Evolutionary conservation across 2,113 vertebrate species (phyloP).

Genomic region (Corythaeola cristata): DNA sequence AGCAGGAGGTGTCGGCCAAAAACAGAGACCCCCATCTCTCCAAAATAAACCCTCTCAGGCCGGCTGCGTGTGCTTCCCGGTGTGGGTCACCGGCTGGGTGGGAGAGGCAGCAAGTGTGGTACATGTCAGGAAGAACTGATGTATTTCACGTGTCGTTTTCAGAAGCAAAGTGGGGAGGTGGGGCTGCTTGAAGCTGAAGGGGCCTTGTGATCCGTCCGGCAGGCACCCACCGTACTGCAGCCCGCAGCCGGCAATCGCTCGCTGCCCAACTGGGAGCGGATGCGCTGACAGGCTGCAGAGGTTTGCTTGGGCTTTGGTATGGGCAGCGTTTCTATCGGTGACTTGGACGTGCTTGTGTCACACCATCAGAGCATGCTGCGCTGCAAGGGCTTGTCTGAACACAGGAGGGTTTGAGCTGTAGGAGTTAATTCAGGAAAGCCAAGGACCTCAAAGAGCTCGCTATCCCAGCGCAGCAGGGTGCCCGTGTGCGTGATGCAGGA

Average conservation of each 20-base stretch:
- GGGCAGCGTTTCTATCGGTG: neutral
- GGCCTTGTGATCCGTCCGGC: neutral
- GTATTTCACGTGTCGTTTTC: fast-evolving
- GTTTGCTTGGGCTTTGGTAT: neutral
- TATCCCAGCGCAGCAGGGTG: neutral
- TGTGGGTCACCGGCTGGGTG: fast-evolving
- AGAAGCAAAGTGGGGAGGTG: no score
- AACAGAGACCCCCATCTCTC: no score
- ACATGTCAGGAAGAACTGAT: fast-evolving
- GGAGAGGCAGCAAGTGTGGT: neutral
- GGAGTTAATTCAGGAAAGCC: neutral
- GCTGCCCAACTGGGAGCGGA: neutral
- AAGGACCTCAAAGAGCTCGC: neutral
- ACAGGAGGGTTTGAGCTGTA: neutral
- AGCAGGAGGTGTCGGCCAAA: neutral
- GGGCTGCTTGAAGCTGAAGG: neutral
- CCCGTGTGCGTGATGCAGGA: neutral
- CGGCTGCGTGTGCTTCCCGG: fast-evolving
- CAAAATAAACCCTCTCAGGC: neutral
- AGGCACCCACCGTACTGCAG: neutral
- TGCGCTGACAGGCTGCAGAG: fast-evolving
- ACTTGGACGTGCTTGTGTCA: neutral
- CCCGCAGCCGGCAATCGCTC: neutral
- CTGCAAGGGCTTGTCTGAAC: neutral
- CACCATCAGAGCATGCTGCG: fast-evolving